Conservation (phyloP, 23 tunicate genomes). For the Oikopleura albicans region DNA sequence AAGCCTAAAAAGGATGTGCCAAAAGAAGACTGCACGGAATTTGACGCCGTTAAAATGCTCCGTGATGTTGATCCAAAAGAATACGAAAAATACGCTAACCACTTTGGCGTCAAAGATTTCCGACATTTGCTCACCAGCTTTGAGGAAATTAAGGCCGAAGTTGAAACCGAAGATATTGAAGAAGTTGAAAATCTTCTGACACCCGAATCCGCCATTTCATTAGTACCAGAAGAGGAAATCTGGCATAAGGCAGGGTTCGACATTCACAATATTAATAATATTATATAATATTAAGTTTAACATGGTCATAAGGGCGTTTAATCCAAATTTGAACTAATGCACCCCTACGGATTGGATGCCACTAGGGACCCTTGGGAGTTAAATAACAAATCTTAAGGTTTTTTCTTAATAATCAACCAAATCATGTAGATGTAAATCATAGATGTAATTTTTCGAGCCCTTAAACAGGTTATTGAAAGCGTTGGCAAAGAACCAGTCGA, state of each 20-base stretch:
- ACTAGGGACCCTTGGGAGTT: too few species aligned
- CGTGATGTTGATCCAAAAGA: conserved; percentile 89
- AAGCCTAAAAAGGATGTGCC: conserved; percentile 25
- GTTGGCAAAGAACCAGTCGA: conserved; percentile 31
- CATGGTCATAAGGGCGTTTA: too few species aligned
- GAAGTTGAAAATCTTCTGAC: background rate
- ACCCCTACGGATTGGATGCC: too few species aligned
- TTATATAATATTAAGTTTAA: too few species aligned
- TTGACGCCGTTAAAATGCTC: conserved; percentile 29
- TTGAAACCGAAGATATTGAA: background rate
- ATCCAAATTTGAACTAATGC: too few species aligned
- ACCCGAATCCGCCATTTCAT: background rate
- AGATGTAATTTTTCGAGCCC: too few species aligned
- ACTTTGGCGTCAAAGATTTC: conserved; percentile 68
- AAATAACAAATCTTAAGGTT: too few species aligned
- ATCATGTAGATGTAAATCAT: too few species aligned
- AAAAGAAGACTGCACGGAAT: conserved; percentile 27
- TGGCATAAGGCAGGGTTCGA: too few species aligned
- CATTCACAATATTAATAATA: too few species aligned
- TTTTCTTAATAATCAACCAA: too few species aligned
- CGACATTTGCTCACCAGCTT: conserved; percentile 52
- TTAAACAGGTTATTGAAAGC: background rate
- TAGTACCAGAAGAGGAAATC: background rate
- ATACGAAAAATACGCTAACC: conserved; percentile 71
- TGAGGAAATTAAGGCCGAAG: conserved; percentile 27